Conservation (phyloP, 2,113 vertebrate genomes). For the Saguinus imperator region DNA sequence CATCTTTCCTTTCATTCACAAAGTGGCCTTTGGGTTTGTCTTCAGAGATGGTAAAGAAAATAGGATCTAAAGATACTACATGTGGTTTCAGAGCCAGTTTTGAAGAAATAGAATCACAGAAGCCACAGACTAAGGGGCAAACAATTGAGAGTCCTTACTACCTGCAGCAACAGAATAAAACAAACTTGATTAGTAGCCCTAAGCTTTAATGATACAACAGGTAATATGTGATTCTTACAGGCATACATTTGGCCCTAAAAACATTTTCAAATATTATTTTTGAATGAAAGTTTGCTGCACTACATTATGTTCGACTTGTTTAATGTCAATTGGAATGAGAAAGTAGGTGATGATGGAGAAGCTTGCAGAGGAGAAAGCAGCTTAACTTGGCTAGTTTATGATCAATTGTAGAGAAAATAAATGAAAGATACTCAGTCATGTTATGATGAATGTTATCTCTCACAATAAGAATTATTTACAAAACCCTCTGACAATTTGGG, state of each 20-base stretch:
- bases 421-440: not conserved
- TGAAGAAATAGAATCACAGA: not conserved
- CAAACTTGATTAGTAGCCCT: not conserved
- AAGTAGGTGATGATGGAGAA: not conserved
- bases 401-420: not conserved
- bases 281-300: not conserved
- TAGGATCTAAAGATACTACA: not conserved
- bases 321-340: not conserved
- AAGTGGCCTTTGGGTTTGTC: not conserved
- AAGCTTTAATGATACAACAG: not conserved
- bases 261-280: not conserved
- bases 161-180: not conserved
- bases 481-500: not conserved
- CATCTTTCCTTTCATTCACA: not conserved
- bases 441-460: not conserved
- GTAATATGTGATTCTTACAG: not conserved
- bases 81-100: not conserved
- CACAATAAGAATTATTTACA: constrained; percentile 4
- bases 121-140: not conserved
- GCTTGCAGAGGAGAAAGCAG: not conserved
- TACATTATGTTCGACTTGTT: not conserved
- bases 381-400: not conserved
- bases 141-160: not conserved
- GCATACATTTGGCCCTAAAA: not conserved
- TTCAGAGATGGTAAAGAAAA: not conserved